phyloP scores from a whole-genome alignment of 2,113 vertebrate species.

The Petrocephalus zakoni region DNA sequence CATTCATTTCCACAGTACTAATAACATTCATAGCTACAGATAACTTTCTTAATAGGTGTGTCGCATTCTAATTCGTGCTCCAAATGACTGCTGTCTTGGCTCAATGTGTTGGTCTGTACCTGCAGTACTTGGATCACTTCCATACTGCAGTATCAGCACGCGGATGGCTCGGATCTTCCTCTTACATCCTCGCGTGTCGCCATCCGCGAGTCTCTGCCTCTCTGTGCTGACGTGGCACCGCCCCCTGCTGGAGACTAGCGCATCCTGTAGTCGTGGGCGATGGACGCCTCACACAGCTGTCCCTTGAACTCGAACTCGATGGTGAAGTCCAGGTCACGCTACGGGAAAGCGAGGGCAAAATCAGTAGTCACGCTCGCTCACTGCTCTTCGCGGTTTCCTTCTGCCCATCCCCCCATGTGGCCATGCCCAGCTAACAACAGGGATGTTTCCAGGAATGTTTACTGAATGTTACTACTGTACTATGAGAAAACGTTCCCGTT shows the following conservation, averaged over 20 bases:
- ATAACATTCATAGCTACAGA: constrained; percentile 43
- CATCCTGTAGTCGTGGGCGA: constrained; percentile 97
- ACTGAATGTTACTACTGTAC: not conserved
- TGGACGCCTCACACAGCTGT: constrained; percentile 89
- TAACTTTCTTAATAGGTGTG: constrained; percentile 31
- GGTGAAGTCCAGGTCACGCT: constrained; percentile 96
- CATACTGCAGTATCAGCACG: not conserved
- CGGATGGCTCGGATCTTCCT: not conserved
- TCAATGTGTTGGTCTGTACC: not conserved
- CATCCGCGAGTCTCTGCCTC: constrained; percentile 17
- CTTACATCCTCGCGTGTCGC: not conserved
- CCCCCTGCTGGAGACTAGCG: constrained; percentile 60
- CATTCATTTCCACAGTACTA: not conserved
- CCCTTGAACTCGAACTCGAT: constrained; percentile 97
- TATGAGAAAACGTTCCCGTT: not conserved
- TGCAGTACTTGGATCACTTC: not conserved
- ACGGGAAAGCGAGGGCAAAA: constrained; percentile 35
- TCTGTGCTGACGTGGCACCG: constrained; percentile 32
- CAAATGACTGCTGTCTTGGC: constrained; percentile 28
- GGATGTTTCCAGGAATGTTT: not conserved
- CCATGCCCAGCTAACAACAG: not conserved
- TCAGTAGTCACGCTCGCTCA: not conserved
- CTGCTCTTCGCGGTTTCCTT: not conserved
- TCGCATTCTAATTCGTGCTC: constrained; percentile 52
- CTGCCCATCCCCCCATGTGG: not conserved